These are phyloP conservation scores for Epinotia ramella DNA, from an alignment of 2,888 invertebrate genomes.

Conservation along the genomic window DNA sequence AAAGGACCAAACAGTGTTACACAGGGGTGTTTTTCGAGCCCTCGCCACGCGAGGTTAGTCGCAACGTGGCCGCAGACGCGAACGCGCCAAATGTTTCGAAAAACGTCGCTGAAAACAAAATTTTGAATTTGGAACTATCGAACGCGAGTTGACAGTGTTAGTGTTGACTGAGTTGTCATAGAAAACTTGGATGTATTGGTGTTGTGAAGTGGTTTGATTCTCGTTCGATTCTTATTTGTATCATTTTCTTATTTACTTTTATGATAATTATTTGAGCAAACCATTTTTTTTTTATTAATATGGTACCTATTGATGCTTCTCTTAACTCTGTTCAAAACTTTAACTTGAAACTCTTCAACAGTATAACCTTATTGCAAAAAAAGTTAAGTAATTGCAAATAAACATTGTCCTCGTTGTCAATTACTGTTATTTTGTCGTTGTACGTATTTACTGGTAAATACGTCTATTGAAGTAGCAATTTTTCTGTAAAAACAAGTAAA, in stretches of 20 bases:
- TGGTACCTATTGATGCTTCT: neutral
- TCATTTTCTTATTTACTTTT: slow-evolving; percentile 21
- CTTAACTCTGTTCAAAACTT: slow-evolving; percentile 26
- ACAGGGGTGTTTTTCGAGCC: slow-evolving; percentile 63
- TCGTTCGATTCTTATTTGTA: slow-evolving; percentile 18
- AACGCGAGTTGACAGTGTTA: slow-evolving; percentile 5
- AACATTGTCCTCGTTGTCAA: neutral
- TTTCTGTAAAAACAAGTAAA: neutral
- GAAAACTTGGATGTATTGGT: neutral
- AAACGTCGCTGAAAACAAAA: slow-evolving; percentile 51
- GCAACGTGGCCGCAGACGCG: slow-evolving; percentile 81
- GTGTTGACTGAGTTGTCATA: slow-evolving; percentile 8
- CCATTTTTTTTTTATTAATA: neutral
- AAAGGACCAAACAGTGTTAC: slow-evolving; percentile 72
- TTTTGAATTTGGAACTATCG: slow-evolving; percentile 27
- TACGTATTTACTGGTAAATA: neutral
- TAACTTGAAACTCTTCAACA: neutral
- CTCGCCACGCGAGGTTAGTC: slow-evolving; percentile 77
- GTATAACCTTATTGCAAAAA: neutral
- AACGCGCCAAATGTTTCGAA: slow-evolving; percentile 61
- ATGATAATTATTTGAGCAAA: neutral
- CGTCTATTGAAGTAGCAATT: neutral
- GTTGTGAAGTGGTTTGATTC: slow-evolving; percentile 13
- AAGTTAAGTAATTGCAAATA: neutral
- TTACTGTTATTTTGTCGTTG: no score